These are phyloP conservation scores for Monodelphis domestica DNA, from an alignment of 2,797 vertebrate genomes.

Conservation along the genomic window DNA sequence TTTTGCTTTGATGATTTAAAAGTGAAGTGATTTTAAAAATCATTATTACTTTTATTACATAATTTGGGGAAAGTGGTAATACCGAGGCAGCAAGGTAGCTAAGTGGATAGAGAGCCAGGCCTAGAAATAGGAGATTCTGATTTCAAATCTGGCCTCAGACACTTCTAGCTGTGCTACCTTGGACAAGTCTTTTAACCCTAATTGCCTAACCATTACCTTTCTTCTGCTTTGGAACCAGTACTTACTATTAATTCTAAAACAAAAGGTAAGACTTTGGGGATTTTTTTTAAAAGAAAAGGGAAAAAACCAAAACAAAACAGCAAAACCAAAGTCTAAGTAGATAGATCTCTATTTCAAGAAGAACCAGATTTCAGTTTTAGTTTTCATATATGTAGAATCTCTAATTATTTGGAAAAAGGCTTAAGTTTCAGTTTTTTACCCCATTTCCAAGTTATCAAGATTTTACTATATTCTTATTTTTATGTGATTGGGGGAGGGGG, in stretches of 20 bases:
- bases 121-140: background rate
- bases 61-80: too few species aligned
- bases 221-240: too few species aligned
- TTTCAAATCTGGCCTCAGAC: background rate
- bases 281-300: too few species aligned
- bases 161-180: background rate
- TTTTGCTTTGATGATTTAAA: background rate
- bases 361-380: background rate
- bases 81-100: background rate
- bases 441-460: slow-evolving; percentile 35
- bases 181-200: background rate
- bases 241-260: too few species aligned
- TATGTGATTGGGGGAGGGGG: slow-evolving; percentile 15
- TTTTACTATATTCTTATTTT: slow-evolving; percentile 37
- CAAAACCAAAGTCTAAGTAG: background rate
- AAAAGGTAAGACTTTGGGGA: too few species aligned
- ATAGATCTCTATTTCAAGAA: background rate
- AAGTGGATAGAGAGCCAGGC: background rate
- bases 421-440: background rate
- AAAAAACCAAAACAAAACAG: too few species aligned
- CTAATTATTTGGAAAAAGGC: background rate
- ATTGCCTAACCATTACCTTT: too few species aligned
- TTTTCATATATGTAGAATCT: background rate
- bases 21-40: too few species aligned
- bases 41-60: too few species aligned